Evolutionary conservation across 2,797 vertebrate genomes (phyloP).

Genomic region (Fistularia commersonii): DNA sequence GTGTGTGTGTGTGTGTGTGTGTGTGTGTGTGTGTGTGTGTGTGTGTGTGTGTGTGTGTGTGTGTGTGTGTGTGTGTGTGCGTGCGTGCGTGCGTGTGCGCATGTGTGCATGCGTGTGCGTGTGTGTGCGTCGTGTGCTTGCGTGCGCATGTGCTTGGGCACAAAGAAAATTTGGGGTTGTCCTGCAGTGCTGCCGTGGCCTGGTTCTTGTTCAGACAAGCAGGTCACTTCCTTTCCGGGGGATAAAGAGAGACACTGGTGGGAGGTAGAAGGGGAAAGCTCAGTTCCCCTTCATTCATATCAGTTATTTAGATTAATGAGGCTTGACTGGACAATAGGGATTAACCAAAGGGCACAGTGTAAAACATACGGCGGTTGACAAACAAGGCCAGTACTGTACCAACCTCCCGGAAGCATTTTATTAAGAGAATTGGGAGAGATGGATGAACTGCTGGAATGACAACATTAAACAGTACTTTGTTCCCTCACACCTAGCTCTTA

Average conservation of each 20-base stretch:
- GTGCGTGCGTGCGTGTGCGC: too few species aligned
- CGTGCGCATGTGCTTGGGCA: constrained; percentile 2
- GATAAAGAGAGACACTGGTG: constrained; percentile 29
- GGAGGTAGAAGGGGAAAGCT: constrained; percentile 44
- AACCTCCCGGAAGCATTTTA: constrained; percentile 60
- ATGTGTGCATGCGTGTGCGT: too few species aligned
- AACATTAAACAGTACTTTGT: neutral
- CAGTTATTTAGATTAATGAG: constrained; percentile 65
- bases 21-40: too few species aligned
- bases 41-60: too few species aligned
- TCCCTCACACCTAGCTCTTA: constrained; percentile 4
- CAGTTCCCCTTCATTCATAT: constrained; percentile 60
- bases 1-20: too few species aligned
- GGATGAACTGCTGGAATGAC: constrained; percentile 9
- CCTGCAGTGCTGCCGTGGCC: constrained; percentile 64
- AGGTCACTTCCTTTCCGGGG: constrained; percentile 69
- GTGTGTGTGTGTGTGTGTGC: too few species aligned
- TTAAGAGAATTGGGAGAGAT: constrained; percentile 30
- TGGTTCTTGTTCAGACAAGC: constrained; percentile 70
- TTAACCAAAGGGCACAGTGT: constrained; percentile 59
- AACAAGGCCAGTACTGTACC: constrained; percentile 63
- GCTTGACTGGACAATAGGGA: constrained; percentile 64
- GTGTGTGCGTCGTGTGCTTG: neutral
- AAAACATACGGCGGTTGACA: constrained; percentile 49
- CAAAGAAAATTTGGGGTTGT: constrained; percentile 50